phyloP scores from a whole-genome alignment of 2,888 invertebrate genomes.

The Hipparchia sbordonii region DNA sequence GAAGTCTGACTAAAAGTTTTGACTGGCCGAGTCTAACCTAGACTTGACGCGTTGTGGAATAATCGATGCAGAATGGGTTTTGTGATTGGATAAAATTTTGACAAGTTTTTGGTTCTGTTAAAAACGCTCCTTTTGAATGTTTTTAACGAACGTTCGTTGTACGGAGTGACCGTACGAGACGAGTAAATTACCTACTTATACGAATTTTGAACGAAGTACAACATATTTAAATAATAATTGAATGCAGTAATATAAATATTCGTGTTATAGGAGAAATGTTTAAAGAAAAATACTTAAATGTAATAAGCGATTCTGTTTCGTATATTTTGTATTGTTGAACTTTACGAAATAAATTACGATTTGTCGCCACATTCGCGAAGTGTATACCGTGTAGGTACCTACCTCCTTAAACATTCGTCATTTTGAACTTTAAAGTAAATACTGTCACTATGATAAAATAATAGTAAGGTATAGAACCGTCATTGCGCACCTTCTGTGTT shows the following conservation, averaged over 20 bases:
- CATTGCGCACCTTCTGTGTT: neutral
- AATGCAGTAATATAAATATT: constrained; percentile 24
- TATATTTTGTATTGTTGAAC: constrained; percentile 10
- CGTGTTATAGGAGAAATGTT: constrained; percentile 19
- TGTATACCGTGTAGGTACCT: neutral
- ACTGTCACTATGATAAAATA: neutral
- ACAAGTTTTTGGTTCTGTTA: neutral
- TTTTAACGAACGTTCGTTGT: neutral
- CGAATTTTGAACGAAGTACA: constrained; percentile 39
- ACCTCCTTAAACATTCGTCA: neutral
- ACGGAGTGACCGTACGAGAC: neutral
- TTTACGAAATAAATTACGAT: neutral
- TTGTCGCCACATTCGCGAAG: neutral
- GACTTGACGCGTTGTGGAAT: neutral
- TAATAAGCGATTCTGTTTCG: constrained; percentile 18
- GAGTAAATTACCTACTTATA: constrained; percentile 14
- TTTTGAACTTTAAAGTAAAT: neutral
- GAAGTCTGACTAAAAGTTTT: too few species aligned
- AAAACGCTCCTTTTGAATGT: constrained; percentile 2
- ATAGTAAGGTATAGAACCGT: neutral
- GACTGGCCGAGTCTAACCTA: neutral
- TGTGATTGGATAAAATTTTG: neutral
- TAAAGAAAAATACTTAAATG: constrained; percentile 11
- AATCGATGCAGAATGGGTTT: neutral
- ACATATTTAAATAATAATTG: constrained; percentile 31